Base-by-base conservation (phyloP, 2,113 vertebrate genomes). In the Amazona guildingii region DNA sequence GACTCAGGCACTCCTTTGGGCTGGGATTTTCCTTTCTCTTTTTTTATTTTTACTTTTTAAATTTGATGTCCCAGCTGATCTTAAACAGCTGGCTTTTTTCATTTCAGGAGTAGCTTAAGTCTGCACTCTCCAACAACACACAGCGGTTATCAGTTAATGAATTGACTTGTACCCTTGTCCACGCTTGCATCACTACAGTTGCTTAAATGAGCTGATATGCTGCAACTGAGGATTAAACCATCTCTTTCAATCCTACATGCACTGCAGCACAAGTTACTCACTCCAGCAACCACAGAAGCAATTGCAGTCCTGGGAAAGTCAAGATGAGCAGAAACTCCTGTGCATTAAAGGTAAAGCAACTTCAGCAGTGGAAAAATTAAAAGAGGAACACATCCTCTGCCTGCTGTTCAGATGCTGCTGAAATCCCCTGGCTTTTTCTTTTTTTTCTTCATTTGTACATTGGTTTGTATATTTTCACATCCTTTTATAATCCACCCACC, bases 61-160 rank as follows among this genome's bases (percentile, higher is more conserved):
- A 95, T 96, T 95, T 77, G 75, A 80, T 85, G 70, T 91, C 90
- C 92, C 90, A 88, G 75, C 59, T 96, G 90, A 95, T 95, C 79
- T 92, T 83, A 93, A 92, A 70, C 90, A 95, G 92, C 81, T 88
- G 68, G 17, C 54, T 88, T 86, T 90, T 90, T 92, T 83, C 70
- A 88, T 88, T 88, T 90, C 82, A 88, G 84, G 55, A 86, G 79
- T 68, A 96, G 83, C 76, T 93, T 90, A 92, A 93, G 88, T 75
- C 76, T 96, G 73, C 55, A 66, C 48, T 81, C 86, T 88, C 52
- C 73, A 84, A 59, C 13, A 39, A 66, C 64, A 81, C 11, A 88
- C 35, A 94, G 80, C 88, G 96, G 85, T 96, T 96, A 97, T 96
- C 95, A 96, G 90, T 94, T 96, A 96, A 94, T 95, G 95, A 96